Percentiles rank a stretch among this genome's conserved stretches.
These are phyloP conservation scores for Drosophila kambysellisi DNA, from an alignment of 2,888 invertebrate species.

Conservation along the genomic window DNA sequence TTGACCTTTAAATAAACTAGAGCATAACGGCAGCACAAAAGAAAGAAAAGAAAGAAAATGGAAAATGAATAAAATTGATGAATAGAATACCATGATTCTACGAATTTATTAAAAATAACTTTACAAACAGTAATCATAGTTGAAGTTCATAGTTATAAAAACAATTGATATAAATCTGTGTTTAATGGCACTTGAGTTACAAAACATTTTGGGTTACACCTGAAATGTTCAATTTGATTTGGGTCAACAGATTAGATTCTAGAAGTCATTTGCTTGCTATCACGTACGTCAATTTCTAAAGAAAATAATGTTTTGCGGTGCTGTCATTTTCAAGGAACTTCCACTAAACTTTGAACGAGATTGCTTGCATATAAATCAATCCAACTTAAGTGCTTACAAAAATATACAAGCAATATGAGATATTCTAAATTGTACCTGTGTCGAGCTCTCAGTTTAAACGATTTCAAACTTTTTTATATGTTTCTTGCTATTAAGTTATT, in stretches of 20 bases:
- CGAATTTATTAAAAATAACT: background rate
- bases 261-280: background rate
- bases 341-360: background rate
- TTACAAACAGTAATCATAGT: background rate
- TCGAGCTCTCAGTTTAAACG: background rate
- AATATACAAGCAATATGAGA: background rate
- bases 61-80: background rate
- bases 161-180: background rate
- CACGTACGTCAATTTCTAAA: slow-evolving; percentile 5
- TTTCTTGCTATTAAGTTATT: no score
- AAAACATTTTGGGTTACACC: background rate
- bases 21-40: slow-evolving; percentile 7
- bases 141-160: background rate
- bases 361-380: slow-evolving; percentile 8
- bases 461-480: background rate
- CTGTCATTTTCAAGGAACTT: background rate
- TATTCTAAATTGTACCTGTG: background rate
- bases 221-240: slow-evolving; percentile 1
- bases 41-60: background rate
- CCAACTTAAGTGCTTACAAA: slow-evolving; percentile 3
- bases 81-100: background rate
- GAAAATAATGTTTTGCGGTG: background rate
- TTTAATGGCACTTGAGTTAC: background rate
- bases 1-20: slow-evolving; percentile 44
- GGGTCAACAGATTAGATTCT: slow-evolving; percentile 3